Base-by-base conservation (phyloP, 2,113 vertebrate species). In the Epinephelus cyanopodus region DNA sequence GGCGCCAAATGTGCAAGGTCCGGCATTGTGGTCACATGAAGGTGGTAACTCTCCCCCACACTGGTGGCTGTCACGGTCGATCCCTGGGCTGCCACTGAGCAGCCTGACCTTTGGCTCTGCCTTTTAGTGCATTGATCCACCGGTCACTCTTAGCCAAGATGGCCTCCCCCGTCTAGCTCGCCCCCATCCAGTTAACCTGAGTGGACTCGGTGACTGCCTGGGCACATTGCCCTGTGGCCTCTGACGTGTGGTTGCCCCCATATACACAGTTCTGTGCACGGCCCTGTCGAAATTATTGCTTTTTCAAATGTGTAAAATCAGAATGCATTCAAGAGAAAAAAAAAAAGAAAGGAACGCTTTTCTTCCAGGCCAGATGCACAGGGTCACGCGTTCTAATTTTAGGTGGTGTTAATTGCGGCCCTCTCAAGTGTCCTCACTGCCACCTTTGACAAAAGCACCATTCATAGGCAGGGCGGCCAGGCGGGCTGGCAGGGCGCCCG, bases 41-140 rank as follows among this genome's bases (percentile, higher is more conserved):
- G 72, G 80, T 39, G 57, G 61, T 58, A 53, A 17, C 39, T 67
- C 67, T 42, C 25, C 48, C 25, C 62, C 42, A 5, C 81, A 64
- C 62, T 42, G 57, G 74, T 85, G 73, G 70, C 81, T 93, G 92
- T 87, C 87, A 89, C 83, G 54, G 64, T 77, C 79, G 86, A 87
- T 92, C 91, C 89, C 91, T 47, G 64, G 87, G 86, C 88, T 87
- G 86, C 88, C 63, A 76, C 84, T 83, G 84, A 90, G 86, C 89
- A 90, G 89, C 71, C 47, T 90, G 92, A 95, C 94, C 93, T 95
- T 94, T 93, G 90, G 23, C 90, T 90, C 76, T 86, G 87, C 89
- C 87, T 93, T 93, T 93, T 92, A 92, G 87, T 72, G 85, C 90
- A 94, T 95, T 93, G 94, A 96, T 95, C 91, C 33, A 11, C 69